Conservation (phyloP, 2,113 vertebrate species). For the Toxotes jaculatrix region DNA sequence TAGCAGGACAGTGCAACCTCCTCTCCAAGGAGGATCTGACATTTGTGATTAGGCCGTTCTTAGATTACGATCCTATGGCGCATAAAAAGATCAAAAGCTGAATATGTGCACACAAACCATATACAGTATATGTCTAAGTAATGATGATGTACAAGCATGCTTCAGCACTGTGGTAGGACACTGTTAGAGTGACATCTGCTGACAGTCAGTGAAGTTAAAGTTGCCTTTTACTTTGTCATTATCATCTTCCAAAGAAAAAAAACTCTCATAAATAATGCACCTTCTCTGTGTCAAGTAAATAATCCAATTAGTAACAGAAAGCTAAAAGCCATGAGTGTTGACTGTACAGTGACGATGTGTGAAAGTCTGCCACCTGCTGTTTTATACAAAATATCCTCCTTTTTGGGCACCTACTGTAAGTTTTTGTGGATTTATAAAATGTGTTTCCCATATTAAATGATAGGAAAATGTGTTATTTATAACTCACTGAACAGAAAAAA, state of each 20-base stretch:
- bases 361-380: slow-evolving; percentile 64
- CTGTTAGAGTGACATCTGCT: slow-evolving; percentile 43
- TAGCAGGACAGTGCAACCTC: slow-evolving; percentile 3
- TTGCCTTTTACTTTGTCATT: not conserved
- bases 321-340: no score
- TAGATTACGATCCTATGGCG: not conserved
- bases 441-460: not conserved
- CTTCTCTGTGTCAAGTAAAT: not conserved
- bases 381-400: not conserved
- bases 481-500: not conserved
- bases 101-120: not conserved
- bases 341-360: not conserved
- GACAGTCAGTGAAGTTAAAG: not conserved
- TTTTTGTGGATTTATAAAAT: not conserved
- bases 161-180: not conserved
- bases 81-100: slow-evolving; percentile 38
- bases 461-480: no score
- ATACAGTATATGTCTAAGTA: not conserved
- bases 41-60: slow-evolving; percentile 1
- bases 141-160: not conserved
- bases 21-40: slow-evolving; percentile 22
- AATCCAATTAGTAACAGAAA: not conserved
- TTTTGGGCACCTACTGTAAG: not conserved
- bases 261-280: not conserved
- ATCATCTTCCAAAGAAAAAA: not conserved